Evolutionary conservation across 2,888 invertebrate species (phyloP), one percentile per base, ranked within the genome.

Genomic region (Acleris emargana): DNA sequence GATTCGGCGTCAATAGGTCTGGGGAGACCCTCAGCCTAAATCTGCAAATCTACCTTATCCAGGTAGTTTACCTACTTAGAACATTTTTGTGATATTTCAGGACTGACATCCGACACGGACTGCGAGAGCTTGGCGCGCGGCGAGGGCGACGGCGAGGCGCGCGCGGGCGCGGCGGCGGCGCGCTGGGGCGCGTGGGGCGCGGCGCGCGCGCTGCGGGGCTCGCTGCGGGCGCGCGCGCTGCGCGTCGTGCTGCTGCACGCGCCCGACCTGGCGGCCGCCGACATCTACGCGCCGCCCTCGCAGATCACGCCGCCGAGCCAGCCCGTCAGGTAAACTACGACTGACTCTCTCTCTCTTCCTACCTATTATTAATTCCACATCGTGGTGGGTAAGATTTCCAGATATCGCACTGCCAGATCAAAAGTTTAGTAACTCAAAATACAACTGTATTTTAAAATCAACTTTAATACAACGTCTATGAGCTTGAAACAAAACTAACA

Each of bases 121-220:
- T 90, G 90, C 76, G 91, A 91, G 67, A 86, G 81, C 68, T 74
- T 89, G 5, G 78, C 86, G 9, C 86, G 86, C 3, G 68, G 78
- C 3, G 88, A 86, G 42, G 73, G 78, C 2, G 88, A 86, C 42
- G 73, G 83, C 6, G 91, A 91, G 67, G 78, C 79, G 18, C 78
- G 80, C 69, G 93, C 91, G 0, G 89, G 87, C 17, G 89, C 90
- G 1, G 93, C 93, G 1, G 94, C 94, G 1, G 95, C 94, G 0
- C 93, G 96, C 45, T 95, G 95, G 84, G 97, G 96, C 7, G 96
- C 97, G 17, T 96, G 96, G 87, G 97, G 96, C 63, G 97, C 96
- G 5, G 96, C 96, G 68, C 94, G 95, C 42, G 96, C 96, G 6
- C 84, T 97, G 68, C 93, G 96, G 42, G 92, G 94, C 51, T 95